Evolutionary conservation across 2,113 vertebrate genomes (phyloP), one percentile per base, ranked within the genome.

Genomic region (pig (Sus scrofa)): DNA sequence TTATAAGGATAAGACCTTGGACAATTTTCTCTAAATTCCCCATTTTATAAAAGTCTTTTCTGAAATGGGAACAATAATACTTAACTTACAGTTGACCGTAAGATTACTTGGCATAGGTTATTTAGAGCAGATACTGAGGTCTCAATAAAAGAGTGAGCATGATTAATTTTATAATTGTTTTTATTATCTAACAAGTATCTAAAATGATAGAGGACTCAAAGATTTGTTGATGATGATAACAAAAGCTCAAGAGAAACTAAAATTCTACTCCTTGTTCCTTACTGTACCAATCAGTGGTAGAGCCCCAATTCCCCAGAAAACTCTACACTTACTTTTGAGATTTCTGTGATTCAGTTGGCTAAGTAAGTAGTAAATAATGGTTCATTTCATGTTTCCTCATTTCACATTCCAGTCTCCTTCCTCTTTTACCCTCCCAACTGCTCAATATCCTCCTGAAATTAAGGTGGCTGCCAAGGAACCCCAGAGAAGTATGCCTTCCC

Each of bases 41-140:
- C n/a, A n/a, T n/a, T n/a, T n/a, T n/a, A n/a, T n/a, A n/a, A n/a
- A n/a, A 60, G 30, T 16, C 12, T 85, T 74, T 92, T 91, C 22
- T 30, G 7, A 26, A 97, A 84, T 87, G 7, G 18, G 5, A 3
- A 30, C 75, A 79, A 81, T 77, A 65, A 54, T 44, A 67, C 7
- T 88, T 83, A 91, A 22, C 11, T 52, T 18, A 58, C 1, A 15
- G 22, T 70, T 84, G 4, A 32, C 5, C 26, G 32, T 58, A 87
- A 79, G 3, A 24, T 71, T 56, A 67, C 11, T 13, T 30, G 26
- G 37, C 20, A 60, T 70, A 87, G 87, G 1, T 96, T 79, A 77
- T 32, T 84, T 94, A 74, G 93, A 96, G 39, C 19, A 95, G 15
- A 63, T 74, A 94, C 15, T 78, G 70, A 87, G 4, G 6, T 87